Base-by-base conservation (phyloP, 2,888 invertebrate genomes). In the Catocala nupta region DNA sequence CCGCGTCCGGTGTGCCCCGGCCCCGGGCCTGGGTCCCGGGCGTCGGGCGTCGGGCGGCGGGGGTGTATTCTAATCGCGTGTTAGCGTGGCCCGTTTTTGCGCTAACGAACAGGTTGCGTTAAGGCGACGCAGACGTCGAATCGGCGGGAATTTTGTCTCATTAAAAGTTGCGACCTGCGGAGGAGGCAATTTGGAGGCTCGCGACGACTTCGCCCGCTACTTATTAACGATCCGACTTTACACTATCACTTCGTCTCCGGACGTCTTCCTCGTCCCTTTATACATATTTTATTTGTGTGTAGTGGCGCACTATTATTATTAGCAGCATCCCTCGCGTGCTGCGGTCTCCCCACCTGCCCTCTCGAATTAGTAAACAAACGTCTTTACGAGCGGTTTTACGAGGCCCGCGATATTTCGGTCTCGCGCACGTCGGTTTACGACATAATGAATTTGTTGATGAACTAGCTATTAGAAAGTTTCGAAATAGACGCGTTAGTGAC, bases 361-460 rank as follows among this genome's bases (percentile, higher is more conserved):
- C 92, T 92, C 90, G 92, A 92, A 93, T 93, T 93, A 93, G 94
- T 94, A 94, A 94, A 93, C 94, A 94, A 93, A 93, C 93, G 93
- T 88, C 91, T 94, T 94, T 94, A 94, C 93, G 94, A 93, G 88
- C 91, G 88, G 87, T 88, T 94, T 94, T 94, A 93, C 91, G 93
- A 92, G 82, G 68, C 91, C 91, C 90, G 89, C 92, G 93, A 93
- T 94, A 93, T 94, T 94, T 94, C 89, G 92, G 94, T 92, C 92
- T 90, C 90, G 92, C 89, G 87, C 89, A 87, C 89, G 90, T 84
- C 87, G 86, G 87, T 93, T 94, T 93, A 94, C 93, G 94, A 94
- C 93, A 93, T 93, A 94, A 93, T 94, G 93, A 94, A 94, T 94
- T 93, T 91, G 93, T 93, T 94, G 93, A 94, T 94, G 93, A 92